Conservation (phyloP, 2,113 vertebrate genomes). For the Brachionichthys hirsutus region DNA sequence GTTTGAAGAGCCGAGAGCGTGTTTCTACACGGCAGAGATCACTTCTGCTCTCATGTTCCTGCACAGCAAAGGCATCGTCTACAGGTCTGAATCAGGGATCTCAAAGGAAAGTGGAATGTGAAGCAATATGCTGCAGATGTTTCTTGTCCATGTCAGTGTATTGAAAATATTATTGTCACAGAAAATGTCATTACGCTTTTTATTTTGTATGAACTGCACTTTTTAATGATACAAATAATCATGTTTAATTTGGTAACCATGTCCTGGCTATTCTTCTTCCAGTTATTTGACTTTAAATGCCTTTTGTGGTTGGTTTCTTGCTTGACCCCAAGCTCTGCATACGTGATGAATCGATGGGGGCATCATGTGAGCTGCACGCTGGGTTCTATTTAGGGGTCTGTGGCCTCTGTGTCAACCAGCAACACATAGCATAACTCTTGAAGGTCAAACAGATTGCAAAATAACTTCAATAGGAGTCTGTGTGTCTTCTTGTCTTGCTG, state of each 20-base stretch:
- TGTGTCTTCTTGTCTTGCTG: neutral
- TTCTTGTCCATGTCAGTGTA: too few relatives aligned
- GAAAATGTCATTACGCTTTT: neutral
- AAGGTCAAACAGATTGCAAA: constrained; percentile 23
- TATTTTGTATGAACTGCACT: too few relatives aligned
- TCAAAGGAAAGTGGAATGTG: neutral
- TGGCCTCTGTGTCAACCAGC: constrained; percentile 34
- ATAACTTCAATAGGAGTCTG: constrained; percentile 16
- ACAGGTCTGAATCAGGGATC: constrained; percentile 80
- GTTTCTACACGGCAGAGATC: constrained; percentile 96
- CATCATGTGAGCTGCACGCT: constrained; percentile 54
- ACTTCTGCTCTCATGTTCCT: constrained; percentile 97
- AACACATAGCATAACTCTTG: constrained; percentile 32
- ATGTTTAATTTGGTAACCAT: neutral
- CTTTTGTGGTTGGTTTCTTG: neutral
- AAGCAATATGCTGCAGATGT: too few relatives aligned
- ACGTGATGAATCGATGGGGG: constrained; percentile 24
- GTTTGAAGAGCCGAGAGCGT: constrained; percentile 90
- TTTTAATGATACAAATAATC: too few relatives aligned
- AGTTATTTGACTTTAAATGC: neutral
- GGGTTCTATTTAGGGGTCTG: constrained; percentile 57
- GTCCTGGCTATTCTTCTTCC: neutral
- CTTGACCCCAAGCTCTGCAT: constrained; percentile 7
- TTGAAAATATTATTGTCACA: neutral
- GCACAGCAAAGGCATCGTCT: constrained; percentile 92